Base-by-base conservation (phyloP, 1,140 invertebrate genomes). In the Aphidius ervi region DNA sequence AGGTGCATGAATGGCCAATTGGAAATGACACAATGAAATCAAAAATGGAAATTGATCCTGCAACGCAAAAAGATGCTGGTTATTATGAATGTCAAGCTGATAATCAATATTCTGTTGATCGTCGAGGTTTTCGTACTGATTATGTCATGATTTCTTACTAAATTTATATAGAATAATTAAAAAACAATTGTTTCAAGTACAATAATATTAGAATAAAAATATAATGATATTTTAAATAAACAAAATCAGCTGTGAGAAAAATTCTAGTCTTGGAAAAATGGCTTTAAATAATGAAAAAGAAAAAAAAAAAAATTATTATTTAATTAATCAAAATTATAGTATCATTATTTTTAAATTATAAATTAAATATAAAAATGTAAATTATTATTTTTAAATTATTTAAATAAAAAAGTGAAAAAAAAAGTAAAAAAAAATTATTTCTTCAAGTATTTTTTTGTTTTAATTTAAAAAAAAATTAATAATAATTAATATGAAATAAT, bases 31-130 rank as follows among this genome's bases (percentile, higher is more conserved):
- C 85, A 55, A 86, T 94, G 7, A 95, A 95, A 74, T 93, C 90
- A 6, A 95, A 95, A 82, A 86, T 95, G 73, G 93, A 95, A 79
- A 95, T 95, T 54, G 93, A 95, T 75, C 93, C 93, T 7, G 91
- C 92, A 0, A 92, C 92, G 1, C 92, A 94, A 77, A 93, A 93
- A 68, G 85, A 86, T 75, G 84, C 84, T 9, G 88, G 88, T 9
- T 88, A 85, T 63, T 90, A 90, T 63, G 86, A 88, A 70, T 89
- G 87, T 66, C 85, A 88, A 64, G 88, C 88, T 5, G 88, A 91
- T 63, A 91, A 91, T 75, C 87, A 90, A 71, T 90, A 88, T 67
- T 81, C 88, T 0, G 85, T 90, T 9, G 89, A 90, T 73, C 81
- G 83, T 62, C 75, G 87, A 58, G 85, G 86, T 55, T 90, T 90